phyloP scores from a whole-genome alignment of 2,113 vertebrate genomes.

The Capreolus pygargus region DNA sequence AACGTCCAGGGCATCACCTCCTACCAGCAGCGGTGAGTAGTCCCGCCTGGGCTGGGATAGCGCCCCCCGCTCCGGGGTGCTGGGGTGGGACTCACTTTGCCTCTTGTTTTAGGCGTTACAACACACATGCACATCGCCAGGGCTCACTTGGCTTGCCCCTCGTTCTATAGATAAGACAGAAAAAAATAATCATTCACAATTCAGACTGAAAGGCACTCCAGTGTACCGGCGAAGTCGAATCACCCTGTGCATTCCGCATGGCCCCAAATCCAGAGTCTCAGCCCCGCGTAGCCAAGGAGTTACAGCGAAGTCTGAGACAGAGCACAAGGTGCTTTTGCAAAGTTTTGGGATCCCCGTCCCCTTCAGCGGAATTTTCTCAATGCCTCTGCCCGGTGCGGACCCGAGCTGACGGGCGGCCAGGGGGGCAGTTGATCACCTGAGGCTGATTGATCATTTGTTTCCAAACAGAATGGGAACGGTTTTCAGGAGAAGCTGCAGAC shows the following conservation, averaged over 20 bases:
- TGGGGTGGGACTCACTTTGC: conserved; percentile 77
- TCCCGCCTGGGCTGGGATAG: conserved; percentile 55
- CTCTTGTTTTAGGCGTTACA: conserved; percentile 72
- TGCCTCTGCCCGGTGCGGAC: conserved; percentile 74
- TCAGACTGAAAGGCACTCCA: conserved; percentile 21
- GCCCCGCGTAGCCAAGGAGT: conserved; percentile 48
- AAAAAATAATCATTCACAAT: not conserved
- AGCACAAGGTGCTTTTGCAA: conserved; percentile 74
- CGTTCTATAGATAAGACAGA: not conserved
- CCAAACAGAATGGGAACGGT: conserved; percentile 79
- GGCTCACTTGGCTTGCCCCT: conserved; percentile 63
- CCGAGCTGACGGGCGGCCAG: conserved; percentile 76
- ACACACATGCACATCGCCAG: conserved; percentile 36
- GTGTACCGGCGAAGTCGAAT: conserved; percentile 35
- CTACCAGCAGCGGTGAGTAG: conserved; percentile 97
- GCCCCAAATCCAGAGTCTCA: conserved; percentile 19
- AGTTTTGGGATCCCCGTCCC: conserved; percentile 81
- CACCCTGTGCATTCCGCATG: conserved; percentile 40
- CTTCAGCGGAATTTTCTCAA: conserved; percentile 78
- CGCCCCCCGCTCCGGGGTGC: conserved; percentile 54
- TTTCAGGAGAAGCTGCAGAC: conserved; percentile 81
- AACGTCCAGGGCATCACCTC: conserved; percentile 93
- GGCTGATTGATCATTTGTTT: conserved; percentile 85
- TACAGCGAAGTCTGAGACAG: conserved; percentile 59
- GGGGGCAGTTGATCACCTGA: conserved; percentile 82